A percentile compares a stretch with the other conserved stretches of the same genome.
Evolutionary conservation across 2,113 vertebrate genomes (phyloP).

Genomic region (Pelvicachromis taeniatus): DNA sequence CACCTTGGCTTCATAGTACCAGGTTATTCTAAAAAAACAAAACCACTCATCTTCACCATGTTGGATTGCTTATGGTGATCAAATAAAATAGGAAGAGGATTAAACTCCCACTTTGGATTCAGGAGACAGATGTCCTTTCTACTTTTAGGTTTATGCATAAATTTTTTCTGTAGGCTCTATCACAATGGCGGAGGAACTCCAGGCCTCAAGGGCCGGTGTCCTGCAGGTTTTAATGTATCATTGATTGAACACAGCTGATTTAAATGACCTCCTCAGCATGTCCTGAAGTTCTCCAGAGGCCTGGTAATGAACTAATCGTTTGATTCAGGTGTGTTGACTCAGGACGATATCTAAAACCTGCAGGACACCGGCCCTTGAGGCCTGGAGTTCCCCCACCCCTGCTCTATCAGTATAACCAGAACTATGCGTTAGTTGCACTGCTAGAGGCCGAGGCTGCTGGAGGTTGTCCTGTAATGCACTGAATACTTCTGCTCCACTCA

Average conservation of each 20-base stretch:
- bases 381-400: background rate
- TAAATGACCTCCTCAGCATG: background rate
- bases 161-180: background rate
- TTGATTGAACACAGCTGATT: background rate
- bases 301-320: background rate
- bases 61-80: background rate
- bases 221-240: background rate
- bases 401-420: background rate
- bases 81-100: background rate
- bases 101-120: background rate
- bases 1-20: background rate
- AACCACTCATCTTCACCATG: background rate
- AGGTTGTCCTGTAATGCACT: background rate
- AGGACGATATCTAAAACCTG: accelerated
- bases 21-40: background rate
- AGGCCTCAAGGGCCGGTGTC: background rate
- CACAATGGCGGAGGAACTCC: background rate
- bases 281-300: background rate
- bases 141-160: background rate
- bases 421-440: background rate
- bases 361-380: background rate
- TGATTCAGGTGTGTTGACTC: background rate
- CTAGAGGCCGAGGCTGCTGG: background rate
- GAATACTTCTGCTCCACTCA: background rate
- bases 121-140: background rate